Evolutionary conservation across 1,140 invertebrate genomes (phyloP), one percentile per base, ranked within the genome.

Genomic region (Ridgeia piscesae): DNA sequence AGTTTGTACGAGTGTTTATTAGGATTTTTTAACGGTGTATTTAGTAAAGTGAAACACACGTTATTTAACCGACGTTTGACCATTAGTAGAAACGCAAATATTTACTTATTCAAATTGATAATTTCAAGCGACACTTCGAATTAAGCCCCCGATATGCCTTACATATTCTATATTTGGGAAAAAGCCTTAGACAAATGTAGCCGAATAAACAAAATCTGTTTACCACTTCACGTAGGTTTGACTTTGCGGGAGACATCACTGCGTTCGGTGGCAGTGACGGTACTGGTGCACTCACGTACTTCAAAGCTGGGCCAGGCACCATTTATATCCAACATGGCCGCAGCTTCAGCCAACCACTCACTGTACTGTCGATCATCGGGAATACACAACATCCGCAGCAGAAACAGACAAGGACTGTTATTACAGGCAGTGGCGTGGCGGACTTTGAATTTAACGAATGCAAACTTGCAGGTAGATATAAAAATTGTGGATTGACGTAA

Each of bases 241-340:
- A 8, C 11, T 95, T 94, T 92, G 34, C 92, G 91, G 94, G 94
- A 89, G 91, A 77, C 17, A 90, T 95, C 58, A 94, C 93, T 34
- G 94, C 94, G 11, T 95, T 94, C 93, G 94, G 94, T 8, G 93
- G 92, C 17, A 94, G 94, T 14, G 94, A 94, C 91, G 94, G 89
- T n/a, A 92, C 93, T 77, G 92, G 92, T 34, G 88, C 93, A 14
- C 58, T 77, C 17, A 92, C 91, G 27, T 93, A 93, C 34, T 92
- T 94, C n/a, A 94, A 94, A 89, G 94, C 94, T 93, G 94, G 94
- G 35, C 93, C 94, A 17, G 94, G 94, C 31, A 94, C 94, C 8
- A 94, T 94, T 27, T 95, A 94, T 91, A 94, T 95, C 35, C 34
- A 94, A 31, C 93, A 94, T 58, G 58, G 58, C 14, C 58, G 58